Evolutionary conservation across 2,888 invertebrate genomes (phyloP).

Genomic region (Cryptocephalus primarius): DNA sequence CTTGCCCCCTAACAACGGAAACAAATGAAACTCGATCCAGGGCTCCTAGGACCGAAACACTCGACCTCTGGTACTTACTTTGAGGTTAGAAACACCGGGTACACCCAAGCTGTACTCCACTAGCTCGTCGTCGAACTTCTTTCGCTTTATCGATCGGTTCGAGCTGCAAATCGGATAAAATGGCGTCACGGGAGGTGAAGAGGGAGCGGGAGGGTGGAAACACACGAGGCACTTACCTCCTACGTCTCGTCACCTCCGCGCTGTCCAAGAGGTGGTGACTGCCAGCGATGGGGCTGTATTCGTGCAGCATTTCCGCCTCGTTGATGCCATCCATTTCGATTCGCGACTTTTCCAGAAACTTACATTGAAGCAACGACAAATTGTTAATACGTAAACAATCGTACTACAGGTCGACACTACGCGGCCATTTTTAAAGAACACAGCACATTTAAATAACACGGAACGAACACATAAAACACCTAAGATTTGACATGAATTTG

Average conservation of each 20-base stretch:
- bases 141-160: slow-evolving; percentile 86
- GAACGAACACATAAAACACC: no score
- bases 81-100: slow-evolving; percentile 40
- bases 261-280: slow-evolving; percentile 22
- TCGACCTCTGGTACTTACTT: slow-evolving; percentile 19
- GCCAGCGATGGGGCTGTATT: slow-evolving; percentile 18
- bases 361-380: no score
- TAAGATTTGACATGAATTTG: no score
- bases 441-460: no score
- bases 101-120: slow-evolving; percentile 80
- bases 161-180: slow-evolving; percentile 47
- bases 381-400: no score
- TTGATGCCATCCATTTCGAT: slow-evolving; percentile 18
- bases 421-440: no score
- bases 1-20: slow-evolving; percentile 28
- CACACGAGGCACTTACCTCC: slow-evolving; percentile 23
- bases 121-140: slow-evolving; percentile 93
- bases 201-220: not conserved
- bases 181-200: slow-evolving; percentile 3
- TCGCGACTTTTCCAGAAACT: no score
- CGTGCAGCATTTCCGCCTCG: slow-evolving; percentile 25
- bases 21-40: slow-evolving; percentile 7
- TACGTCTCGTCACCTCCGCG: slow-evolving; percentile 29
- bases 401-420: no score
- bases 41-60: not conserved